These are phyloP conservation scores for Idaea straminata DNA, from an alignment of 2,888 invertebrate genomes.

Conservation along the genomic window DNA sequence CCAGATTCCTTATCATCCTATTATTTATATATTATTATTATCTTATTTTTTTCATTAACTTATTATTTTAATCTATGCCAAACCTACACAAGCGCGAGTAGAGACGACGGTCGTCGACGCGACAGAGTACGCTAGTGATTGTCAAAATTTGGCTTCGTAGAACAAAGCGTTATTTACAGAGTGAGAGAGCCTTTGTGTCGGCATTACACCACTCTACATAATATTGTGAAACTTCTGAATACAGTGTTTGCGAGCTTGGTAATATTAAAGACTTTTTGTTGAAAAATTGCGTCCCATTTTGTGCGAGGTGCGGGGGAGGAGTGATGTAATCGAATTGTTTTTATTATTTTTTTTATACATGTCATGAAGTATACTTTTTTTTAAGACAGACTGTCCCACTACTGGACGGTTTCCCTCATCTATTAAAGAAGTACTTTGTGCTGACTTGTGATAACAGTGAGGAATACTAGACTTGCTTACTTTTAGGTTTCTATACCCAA, in stretches of 20 bases:
- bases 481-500: no score
- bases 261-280: constrained; percentile 57
- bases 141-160: constrained; percentile 81
- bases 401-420: no score
- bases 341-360: not conserved
- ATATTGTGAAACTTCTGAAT: constrained; percentile 79
- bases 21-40: no score
- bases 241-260: constrained; percentile 64
- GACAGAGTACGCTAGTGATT: constrained; percentile 76
- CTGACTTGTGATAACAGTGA: no score
- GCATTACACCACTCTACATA: constrained; percentile 79
- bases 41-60: no score
- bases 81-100: constrained; percentile 40
- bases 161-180: constrained; percentile 80
- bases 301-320: constrained; percentile 41
- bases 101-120: constrained; percentile 49
- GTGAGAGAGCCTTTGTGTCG: constrained; percentile 75
- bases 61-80: constrained; percentile 48
- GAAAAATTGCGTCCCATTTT: constrained; percentile 55
- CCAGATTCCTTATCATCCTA: no score
- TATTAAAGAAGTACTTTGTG: no score
- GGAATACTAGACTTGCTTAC: no score
- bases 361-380: not conserved
- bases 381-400: not conserved
- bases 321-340: constrained; percentile 17